Conservation (phyloP, 2,113 vertebrate species). For the Amia ocellicauda region DNA sequence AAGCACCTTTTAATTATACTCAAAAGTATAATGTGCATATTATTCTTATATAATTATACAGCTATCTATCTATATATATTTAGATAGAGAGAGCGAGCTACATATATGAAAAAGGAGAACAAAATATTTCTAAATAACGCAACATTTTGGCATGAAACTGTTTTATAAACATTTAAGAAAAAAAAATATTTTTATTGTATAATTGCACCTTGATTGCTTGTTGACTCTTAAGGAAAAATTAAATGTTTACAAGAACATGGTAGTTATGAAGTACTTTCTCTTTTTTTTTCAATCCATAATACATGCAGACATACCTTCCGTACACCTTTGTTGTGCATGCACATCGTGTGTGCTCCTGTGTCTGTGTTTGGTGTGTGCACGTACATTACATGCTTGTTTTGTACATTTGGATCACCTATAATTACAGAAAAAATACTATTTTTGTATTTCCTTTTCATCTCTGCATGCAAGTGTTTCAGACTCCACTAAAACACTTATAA, state of each 20-base stretch:
- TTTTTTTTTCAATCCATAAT: conserved; percentile 30
- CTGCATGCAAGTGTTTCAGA: conserved; percentile 63
- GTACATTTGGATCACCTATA: conserved; percentile 34
- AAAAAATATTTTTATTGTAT: conserved; percentile 39
- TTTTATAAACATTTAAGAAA: conserved; percentile 43
- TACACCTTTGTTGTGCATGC: conserved; percentile 58
- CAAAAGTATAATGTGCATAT: conserved; percentile 30
- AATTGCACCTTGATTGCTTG: conserved; percentile 52
- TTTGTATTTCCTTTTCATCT: conserved; percentile 31
- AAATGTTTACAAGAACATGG: conserved; percentile 50
- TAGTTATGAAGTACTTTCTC: conserved; percentile 35
- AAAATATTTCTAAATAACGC: conserved; percentile 37
- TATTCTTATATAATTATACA: conserved; percentile 6
- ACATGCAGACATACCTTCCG: conserved; percentile 13
- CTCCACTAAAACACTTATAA: conserved; percentile 31
- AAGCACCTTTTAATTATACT: conserved; percentile 27
- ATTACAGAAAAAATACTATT: conserved; percentile 24
- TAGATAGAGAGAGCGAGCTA: no score
- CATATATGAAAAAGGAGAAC: conserved; percentile 31
- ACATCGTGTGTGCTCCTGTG: conserved; percentile 47
- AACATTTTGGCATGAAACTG: conserved; percentile 38
- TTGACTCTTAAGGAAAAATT: conserved; percentile 32
- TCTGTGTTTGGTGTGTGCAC: conserved; percentile 35
- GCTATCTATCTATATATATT: conserved; percentile 18
- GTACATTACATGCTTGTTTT: conserved; percentile 43